Conservation (phyloP, 2,797 vertebrate species). For the Cynodonichthys magdalenae region DNA sequence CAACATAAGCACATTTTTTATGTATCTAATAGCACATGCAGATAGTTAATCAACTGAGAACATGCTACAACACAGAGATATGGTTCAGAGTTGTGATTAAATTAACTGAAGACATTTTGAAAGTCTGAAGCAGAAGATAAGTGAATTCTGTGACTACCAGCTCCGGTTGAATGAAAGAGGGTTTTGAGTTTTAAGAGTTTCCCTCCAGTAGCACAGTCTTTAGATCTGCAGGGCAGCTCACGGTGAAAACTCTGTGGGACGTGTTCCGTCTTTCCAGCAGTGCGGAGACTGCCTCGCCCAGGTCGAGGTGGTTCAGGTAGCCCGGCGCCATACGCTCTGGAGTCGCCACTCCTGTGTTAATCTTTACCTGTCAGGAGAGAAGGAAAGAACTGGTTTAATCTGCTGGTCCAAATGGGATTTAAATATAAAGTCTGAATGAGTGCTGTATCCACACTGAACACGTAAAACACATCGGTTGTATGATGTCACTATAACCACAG, state of each 20-base stretch:
- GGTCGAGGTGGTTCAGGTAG: constrained; percentile 81
- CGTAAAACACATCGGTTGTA: too few relatives aligned
- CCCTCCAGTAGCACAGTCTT: constrained; percentile 76
- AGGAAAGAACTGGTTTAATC: background rate
- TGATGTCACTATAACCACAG: too few relatives aligned
- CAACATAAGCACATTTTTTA: background rate
- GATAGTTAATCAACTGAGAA: constrained; percentile 20
- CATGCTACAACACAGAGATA: constrained; percentile 7
- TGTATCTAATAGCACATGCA: constrained; percentile 58
- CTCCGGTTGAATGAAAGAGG: background rate
- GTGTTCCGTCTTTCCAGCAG: constrained; percentile 69
- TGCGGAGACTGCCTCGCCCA: constrained; percentile 74
- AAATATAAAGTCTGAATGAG: too few relatives aligned
- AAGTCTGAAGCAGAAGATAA: constrained; percentile 23
- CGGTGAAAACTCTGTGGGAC: constrained; percentile 75
- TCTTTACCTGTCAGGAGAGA: constrained; percentile 78
- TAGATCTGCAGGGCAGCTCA: constrained; percentile 80
- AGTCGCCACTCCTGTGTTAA: constrained; percentile 82
- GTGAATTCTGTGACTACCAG: background rate
- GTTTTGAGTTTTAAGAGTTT: constrained; percentile 50
- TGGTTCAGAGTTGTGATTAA: constrained; percentile 12
- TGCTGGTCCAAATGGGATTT: too few relatives aligned
- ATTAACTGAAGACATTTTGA: constrained; percentile 11
- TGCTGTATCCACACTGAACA: too few relatives aligned
- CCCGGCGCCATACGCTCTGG: constrained; percentile 77